Evolutionary conservation across 2,113 vertebrate species (phyloP), one percentile per base, ranked within the genome.

Genomic region (Penelope pileata): DNA sequence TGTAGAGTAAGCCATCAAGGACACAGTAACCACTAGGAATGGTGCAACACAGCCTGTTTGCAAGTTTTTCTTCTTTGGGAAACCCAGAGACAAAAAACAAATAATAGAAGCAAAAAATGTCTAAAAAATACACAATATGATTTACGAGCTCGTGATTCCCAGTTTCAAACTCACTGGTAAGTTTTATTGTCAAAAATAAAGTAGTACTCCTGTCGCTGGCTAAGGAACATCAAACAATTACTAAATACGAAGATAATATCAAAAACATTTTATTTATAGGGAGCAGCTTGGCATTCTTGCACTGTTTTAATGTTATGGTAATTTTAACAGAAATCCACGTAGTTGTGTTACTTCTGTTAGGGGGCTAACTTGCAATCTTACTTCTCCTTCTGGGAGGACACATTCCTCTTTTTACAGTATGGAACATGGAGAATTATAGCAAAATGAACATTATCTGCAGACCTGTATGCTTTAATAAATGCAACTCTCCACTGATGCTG

Each of bases 391-490:
- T 60, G 12, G 6, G 36, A 88, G 53, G 90, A 58, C 29, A 87
- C 29, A 24, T 30, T 14, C 13, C 15, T 72, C 34, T 72, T 76
- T 94, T 56, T 70, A 1, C 62, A 48, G 27, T 17, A 66, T 8
- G 77, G 17, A 24, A 27, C 16, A 1, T 60, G 10, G n/a, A 59
- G 24, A 69, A 43, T n/a, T 89, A 68, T 56, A 51, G 27, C 59
- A 48, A 64, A 53, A 48, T 64, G 86, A 85, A 75, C 53, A 67
- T 83, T 87, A 83, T 76, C 86, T 93, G 53, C 51, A 70, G 86
- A 89, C 75, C 59, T 94, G 50, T 62, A 1, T 48, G 36, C 5
- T 70, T 79, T 96, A 95, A 97, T 98, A 97, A 98, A 97, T 96
- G 89, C 93, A 87, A 47, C 75, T 89, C 4, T 95, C 68, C 68